Conservation (phyloP, 2,797 vertebrate species). For the Podarcis lilfordi region DNA sequence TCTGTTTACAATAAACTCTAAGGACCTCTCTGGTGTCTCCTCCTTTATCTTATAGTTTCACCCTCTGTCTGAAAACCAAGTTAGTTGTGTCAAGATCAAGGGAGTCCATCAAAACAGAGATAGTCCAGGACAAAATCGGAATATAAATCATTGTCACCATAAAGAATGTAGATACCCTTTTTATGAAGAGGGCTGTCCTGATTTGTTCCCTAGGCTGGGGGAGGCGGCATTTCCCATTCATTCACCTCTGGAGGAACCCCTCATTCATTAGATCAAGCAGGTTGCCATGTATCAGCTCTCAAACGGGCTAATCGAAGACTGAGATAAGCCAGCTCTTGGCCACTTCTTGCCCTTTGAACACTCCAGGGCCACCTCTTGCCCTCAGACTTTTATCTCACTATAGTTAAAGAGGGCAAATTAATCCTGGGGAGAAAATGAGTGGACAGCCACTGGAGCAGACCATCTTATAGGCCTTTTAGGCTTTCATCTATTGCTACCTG, state of each 20-base stretch:
- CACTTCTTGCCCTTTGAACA: constrained; percentile 87
- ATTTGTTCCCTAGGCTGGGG: constrained; percentile 67
- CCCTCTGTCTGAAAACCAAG: constrained; percentile 72
- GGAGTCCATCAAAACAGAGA: constrained; percentile 80
- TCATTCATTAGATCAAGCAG: constrained; percentile 82
- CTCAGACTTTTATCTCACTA: constrained; percentile 91
- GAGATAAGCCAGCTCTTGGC: constrained; percentile 91
- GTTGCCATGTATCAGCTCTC: constrained; percentile 90
- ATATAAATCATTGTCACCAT: constrained; percentile 80
- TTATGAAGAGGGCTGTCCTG: constrained; percentile 65
- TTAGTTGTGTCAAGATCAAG: constrained; percentile 86
- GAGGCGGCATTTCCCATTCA: constrained; percentile 77
- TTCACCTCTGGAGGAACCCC: constrained; percentile 70
- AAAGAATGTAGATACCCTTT: constrained; percentile 71
- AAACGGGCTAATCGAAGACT: constrained; percentile 86
- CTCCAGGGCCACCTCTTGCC: constrained; percentile 79
- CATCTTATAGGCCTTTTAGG: constrained; percentile 47
- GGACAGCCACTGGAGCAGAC: constrained; percentile 73
- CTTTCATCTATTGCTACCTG: constrained; percentile 66
- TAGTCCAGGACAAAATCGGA: constrained; percentile 79
- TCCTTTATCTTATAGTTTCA: constrained; percentile 78
- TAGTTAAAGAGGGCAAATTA: constrained; percentile 92
- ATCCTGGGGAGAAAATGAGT: constrained; percentile 84
- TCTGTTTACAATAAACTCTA: constrained; percentile 77
- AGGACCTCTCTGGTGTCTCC: constrained; percentile 77